These are phyloP conservation scores for Sympetrum striolatum DNA, from an alignment of 2,888 invertebrate species.

Conservation along the genomic window DNA sequence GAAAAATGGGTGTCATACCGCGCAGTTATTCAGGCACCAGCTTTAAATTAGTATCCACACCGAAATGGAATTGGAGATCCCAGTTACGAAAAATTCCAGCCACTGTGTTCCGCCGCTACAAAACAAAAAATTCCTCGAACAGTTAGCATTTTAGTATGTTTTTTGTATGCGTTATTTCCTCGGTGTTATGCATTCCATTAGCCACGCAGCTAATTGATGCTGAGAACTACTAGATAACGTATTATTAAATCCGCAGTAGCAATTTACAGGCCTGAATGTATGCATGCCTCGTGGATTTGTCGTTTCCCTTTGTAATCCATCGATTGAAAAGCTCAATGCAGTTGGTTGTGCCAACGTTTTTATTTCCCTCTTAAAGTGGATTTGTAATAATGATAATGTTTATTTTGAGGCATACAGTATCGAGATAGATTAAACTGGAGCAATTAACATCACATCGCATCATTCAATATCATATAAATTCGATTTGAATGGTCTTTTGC, in stretches of 20 bases:
- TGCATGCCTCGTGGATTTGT: not conserved
- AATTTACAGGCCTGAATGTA: not conserved
- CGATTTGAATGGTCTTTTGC: no score
- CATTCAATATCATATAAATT: no score
- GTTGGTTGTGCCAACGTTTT: not conserved
- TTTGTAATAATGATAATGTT: no score
- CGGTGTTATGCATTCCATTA: not conserved
- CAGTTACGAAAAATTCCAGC: not conserved
- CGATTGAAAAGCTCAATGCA: not conserved
- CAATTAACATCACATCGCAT: no score
- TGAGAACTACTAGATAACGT: not conserved
- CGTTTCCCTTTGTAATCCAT: not conserved
- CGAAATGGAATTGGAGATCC: not conserved
- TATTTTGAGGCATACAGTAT: no score
- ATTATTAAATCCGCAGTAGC: not conserved
- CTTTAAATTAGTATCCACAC: not conserved
- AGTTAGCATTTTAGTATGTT: not conserved
- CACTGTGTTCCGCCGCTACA: not conserved
- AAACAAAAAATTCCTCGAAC: not conserved
- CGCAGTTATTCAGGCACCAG: not conserved
- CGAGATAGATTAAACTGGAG: no score
- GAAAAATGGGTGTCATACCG: not conserved
- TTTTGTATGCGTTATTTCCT: not conserved
- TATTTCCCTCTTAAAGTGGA: no score
- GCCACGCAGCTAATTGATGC: not conserved